phyloP scores from a whole-genome alignment of 1,140 invertebrate genomes.

The Oscheius sp. region DNA sequence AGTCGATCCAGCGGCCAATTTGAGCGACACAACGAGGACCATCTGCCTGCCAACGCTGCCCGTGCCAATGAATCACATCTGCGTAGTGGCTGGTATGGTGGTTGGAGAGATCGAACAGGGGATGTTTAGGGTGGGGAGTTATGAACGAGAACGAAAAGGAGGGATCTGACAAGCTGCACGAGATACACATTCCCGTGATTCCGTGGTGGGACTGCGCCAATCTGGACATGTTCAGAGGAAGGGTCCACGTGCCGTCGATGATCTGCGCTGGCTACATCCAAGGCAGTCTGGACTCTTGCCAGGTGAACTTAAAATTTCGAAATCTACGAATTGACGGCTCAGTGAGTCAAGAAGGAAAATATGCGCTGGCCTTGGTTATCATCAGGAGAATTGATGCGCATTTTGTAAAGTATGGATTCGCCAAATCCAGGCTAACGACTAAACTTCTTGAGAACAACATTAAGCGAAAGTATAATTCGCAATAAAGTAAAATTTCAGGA shows the following conservation, averaged over 20 bases:
- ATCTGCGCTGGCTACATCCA: constrained; percentile 32
- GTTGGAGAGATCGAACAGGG: neutral
- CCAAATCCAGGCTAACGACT: too few species aligned
- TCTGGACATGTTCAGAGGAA: constrained; percentile 15
- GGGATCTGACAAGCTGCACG: neutral
- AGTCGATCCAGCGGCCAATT: constrained; percentile 16
- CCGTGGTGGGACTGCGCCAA: constrained; percentile 11
- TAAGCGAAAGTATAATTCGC: too few species aligned
- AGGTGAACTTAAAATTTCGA: neutral
- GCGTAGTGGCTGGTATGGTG: constrained; percentile 18
- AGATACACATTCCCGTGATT: constrained; percentile 28
- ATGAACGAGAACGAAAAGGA: neutral
- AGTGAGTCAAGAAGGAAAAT: too few species aligned
- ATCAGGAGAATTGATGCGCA: too few species aligned
- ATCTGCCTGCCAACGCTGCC: constrained; percentile 30
- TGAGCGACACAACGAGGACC: neutral
- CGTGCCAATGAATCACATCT: constrained; percentile 4
- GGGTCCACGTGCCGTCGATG: constrained; percentile 29
- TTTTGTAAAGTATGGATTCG: too few species aligned
- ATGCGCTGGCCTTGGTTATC: too few species aligned
- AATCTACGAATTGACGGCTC: too few species aligned
- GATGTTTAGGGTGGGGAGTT: constrained; percentile 22
- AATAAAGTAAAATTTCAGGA: too few species aligned
- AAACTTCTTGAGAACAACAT: too few species aligned
- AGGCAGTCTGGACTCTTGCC: constrained; percentile 32